These are phyloP conservation scores for Crioceris asparagi DNA, from an alignment of 2,888 invertebrate species.

Conservation along the genomic window DNA sequence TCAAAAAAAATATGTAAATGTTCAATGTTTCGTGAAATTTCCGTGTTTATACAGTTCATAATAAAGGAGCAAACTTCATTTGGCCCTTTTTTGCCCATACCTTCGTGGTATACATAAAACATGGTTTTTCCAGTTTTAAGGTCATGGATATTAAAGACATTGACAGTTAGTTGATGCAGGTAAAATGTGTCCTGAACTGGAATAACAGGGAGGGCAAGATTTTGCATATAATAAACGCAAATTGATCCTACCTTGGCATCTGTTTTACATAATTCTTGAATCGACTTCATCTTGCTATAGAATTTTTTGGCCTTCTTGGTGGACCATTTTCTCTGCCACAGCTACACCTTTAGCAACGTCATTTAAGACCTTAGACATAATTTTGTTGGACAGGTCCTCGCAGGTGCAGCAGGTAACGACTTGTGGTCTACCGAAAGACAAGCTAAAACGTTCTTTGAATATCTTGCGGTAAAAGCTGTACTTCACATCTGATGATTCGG, in stretches of 20 bases:
- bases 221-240: conserved; percentile 10
- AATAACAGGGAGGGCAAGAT: conserved; percentile 6
- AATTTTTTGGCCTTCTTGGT: conserved; percentile 14
- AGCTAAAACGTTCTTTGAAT: background rate
- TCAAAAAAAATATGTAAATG: background rate
- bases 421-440: conserved; percentile 4
- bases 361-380: conserved; percentile 5
- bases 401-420: conserved; percentile 3
- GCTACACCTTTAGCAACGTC: conserved; percentile 3
- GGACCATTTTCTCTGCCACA: conserved; percentile 6
- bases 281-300: conserved; percentile 11
- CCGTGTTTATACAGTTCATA: too few species aligned
- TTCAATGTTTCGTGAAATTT: too few species aligned
- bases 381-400: conserved; percentile 5
- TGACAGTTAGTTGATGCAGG: conserved; percentile 8
- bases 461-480: background rate
- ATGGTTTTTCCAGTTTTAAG: conserved; percentile 3
- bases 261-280: conserved; percentile 1
- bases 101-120: conserved; percentile 7
- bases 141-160: conserved; percentile 9
- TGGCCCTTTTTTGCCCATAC: background rate
- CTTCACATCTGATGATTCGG: background rate
- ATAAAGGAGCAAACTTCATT: too few species aligned
- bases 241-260: conserved; percentile 4
- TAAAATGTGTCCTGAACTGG: conserved; percentile 11